phyloP scores from a whole-genome alignment of 2,888 invertebrate species.

The Drosophila eohydei region DNA sequence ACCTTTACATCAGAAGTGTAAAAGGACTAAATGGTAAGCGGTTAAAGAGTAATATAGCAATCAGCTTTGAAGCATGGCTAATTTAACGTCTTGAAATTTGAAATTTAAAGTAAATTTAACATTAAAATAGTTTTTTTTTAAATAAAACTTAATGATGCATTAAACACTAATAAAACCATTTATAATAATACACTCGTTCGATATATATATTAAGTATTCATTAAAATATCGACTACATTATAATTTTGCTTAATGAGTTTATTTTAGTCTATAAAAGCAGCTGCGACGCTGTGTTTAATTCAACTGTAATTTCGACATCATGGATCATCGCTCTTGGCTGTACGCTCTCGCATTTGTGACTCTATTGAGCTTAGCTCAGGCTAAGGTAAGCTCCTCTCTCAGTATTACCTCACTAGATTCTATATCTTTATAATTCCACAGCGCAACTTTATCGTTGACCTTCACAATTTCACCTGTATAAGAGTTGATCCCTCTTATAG shows the following conservation, averaged over 20 bases:
- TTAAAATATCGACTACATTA: not conserved
- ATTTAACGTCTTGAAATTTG: too few relatives aligned
- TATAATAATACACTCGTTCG: too few relatives aligned
- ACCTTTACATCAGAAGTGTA: too few relatives aligned
- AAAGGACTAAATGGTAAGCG: too few relatives aligned
- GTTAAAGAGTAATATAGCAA: too few relatives aligned
- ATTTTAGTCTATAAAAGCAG: conserved; percentile 10
- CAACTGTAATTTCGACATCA: not conserved
- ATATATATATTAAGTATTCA: too few relatives aligned
- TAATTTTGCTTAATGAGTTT: not conserved
- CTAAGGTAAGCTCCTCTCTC: conserved; percentile 3
- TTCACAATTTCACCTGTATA: conserved; percentile 29
- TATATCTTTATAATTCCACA: not conserved
- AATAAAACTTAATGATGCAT: not conserved
- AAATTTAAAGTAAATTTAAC: too few relatives aligned
- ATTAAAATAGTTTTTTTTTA: too few relatives aligned
- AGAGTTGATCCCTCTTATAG: not conserved
- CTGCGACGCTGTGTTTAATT: not conserved
- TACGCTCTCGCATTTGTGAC: not conserved
- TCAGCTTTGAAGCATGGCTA: too few relatives aligned
- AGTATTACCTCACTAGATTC: not conserved
- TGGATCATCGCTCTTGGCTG: conserved; percentile 20
- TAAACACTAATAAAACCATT: not conserved
- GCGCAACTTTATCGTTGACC: conserved; percentile 12
- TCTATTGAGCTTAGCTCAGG: not conserved